phyloP scores from a whole-genome alignment of 2,113 vertebrate species.

The Ptilorrhoa leucosticta region DNA sequence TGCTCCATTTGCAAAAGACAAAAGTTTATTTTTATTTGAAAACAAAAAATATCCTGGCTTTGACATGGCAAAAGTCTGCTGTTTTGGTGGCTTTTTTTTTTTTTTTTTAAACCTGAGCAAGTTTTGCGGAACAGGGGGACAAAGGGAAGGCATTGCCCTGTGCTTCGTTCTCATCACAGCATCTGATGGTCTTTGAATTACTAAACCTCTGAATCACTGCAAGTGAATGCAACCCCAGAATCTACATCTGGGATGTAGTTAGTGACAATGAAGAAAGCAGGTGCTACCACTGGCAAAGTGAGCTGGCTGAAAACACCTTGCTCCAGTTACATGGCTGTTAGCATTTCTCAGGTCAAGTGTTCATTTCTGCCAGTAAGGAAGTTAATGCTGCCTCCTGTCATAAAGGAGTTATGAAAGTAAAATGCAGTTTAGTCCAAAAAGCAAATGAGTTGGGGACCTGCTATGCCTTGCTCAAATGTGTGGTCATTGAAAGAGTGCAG shows the following conservation, averaged over 20 bases:
- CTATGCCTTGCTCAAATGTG: background rate
- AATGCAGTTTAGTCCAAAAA: background rate
- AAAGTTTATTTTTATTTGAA: background rate
- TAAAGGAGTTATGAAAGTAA: background rate
- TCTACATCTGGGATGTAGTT: background rate
- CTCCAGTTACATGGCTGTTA: background rate
- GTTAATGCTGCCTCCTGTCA: background rate
- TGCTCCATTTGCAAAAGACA: conserved; percentile 47
- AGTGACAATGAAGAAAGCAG: background rate
- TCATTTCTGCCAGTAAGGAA: background rate
- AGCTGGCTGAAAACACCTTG: background rate
- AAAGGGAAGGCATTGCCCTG: conserved; percentile 44
- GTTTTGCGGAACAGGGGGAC: background rate
- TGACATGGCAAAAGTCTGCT: conserved; percentile 45
- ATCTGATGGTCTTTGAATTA: conserved; percentile 23
- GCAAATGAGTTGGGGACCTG: background rate
- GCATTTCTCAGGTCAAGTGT: background rate
- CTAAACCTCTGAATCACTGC: background rate
- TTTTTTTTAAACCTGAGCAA: conserved; percentile 58
- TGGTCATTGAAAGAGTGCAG: background rate
- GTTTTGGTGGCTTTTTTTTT: conserved; percentile 47
- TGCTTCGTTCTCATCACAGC: conserved; percentile 44
- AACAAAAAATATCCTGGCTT: conserved; percentile 51
- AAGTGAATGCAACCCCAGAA: background rate
- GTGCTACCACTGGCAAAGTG: background rate